Evolutionary conservation across 2,797 vertebrate genomes (phyloP), one percentile per base, ranked within the genome.

Genomic region (Acipenser ruthenus): DNA sequence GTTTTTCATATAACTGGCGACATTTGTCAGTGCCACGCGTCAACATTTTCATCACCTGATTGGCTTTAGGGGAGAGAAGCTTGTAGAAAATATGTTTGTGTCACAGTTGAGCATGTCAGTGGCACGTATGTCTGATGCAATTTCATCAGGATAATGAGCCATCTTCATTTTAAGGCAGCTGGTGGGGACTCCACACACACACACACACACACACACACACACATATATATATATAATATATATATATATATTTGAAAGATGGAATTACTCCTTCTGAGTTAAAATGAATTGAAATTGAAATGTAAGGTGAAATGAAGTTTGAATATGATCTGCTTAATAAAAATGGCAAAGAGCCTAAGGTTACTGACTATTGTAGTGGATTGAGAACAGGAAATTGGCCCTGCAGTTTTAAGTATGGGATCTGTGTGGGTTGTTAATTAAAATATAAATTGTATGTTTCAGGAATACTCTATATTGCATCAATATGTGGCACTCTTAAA

Each of bases 81-180:
- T 65, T 15, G 18, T 7, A 23, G 52, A 56, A 47, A 59, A 59
- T 65, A 12, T 86, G 23, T 37, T 37, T 37, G 83, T 85, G 84
- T 88, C 83, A 80, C 81, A 75, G 80, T 78, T 72, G 79, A 85
- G 81, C 83, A 81, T 87, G 84, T 87, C 80, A 73, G 82, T 78
- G 77, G 80, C 79, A 85, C 82, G 62, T 71, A 84, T 86, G 84
- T 89, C 87, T 88, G 85, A 76, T 70, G 80, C 84, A 83, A 83
- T 87, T 86, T 86, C 82, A 87, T 89, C 86, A 81, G 83, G 85
- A 86, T 88, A 88, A 89, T 88, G 84, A 89, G 84, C 80, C 78
- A 56, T 55, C 74, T 37, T 75, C 70, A 73, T 82, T 77, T 81
- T 76, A 79, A 77, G 79, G 77, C 75, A 67, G 79, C 71, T 69